phyloP scores from a whole-genome alignment of 2,797 vertebrate species.

The Pantherophis alleghaniensis region DNA sequence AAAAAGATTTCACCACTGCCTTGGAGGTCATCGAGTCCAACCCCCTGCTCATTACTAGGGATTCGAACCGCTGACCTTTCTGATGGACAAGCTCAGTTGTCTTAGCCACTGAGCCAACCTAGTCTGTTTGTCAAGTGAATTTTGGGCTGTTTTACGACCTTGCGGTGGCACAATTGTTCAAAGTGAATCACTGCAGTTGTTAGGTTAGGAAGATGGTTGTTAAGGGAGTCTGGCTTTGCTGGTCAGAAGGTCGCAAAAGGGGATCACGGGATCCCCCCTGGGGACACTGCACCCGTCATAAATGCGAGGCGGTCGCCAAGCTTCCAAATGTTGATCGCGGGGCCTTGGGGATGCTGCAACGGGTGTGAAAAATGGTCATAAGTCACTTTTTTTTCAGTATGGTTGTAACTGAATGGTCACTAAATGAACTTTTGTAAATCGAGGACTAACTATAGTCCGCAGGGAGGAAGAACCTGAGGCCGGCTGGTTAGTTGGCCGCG shows the following conservation, averaged over 20 bases:
- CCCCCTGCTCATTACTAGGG: too few species aligned
- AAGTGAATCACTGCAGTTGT: neutral
- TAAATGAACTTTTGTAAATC: neutral
- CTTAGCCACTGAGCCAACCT: too few species aligned
- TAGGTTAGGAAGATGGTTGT: neutral
- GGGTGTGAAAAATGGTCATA: neutral
- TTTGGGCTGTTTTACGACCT: neutral
- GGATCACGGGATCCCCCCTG: neutral
- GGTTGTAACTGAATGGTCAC: neutral
- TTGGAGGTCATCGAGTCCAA: too few species aligned
- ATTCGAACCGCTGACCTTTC: too few species aligned
- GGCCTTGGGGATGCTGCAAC: too few species aligned
- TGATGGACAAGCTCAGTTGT: too few species aligned
- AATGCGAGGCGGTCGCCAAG: neutral
- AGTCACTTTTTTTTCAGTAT: neutral
- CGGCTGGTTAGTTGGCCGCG: neutral
- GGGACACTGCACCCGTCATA: neutral
- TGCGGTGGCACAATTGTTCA: neutral
- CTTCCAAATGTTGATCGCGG: neutral
- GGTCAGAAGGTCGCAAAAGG: neutral
- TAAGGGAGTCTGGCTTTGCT: neutral
- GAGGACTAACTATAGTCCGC: neutral
- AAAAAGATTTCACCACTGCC: too few species aligned
- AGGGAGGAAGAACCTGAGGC: neutral
- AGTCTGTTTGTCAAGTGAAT: neutral